phyloP scores from a whole-genome alignment of 2,888 invertebrate species.

The Catocala sponsa region DNA sequence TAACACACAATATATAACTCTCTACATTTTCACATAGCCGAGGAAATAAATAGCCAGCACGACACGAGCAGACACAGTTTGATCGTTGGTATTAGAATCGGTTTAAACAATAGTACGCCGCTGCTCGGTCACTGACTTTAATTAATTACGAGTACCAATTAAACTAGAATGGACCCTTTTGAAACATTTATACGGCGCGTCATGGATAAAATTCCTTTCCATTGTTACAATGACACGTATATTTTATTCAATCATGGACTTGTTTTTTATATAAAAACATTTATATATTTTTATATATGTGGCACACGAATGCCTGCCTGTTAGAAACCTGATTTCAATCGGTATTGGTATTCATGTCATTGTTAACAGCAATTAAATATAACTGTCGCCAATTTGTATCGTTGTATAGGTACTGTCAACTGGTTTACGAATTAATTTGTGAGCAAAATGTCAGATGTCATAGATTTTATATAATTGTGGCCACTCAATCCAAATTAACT shows the following conservation, averaged over 20 bases:
- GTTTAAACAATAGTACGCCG: conserved; percentile 53
- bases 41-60: conserved; percentile 30
- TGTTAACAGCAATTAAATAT: conserved; percentile 27
- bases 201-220: conserved; percentile 33
- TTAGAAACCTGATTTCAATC: conserved; percentile 14
- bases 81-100: conserved; percentile 33
- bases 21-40: conserved; percentile 30
- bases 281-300: conserved; percentile 8
- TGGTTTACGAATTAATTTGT: conserved; percentile 23
- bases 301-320: conserved; percentile 14
- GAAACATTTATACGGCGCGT: conserved; percentile 36
- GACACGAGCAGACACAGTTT: conserved; percentile 38
- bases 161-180: conserved; percentile 52
- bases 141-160: conserved; percentile 71
- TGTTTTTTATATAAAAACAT: not conserved
- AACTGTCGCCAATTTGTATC: conserved; percentile 28
- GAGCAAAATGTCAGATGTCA: not conserved
- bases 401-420: conserved; percentile 33
- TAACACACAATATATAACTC: conserved; percentile 54
- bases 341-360: conserved; percentile 24
- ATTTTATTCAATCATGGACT: not conserved
- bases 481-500: too few species aligned
- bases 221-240: conserved; percentile 31
- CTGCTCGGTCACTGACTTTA: conserved; percentile 66
- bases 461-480: too few species aligned